Base-by-base conservation (phyloP, 2,797 vertebrate genomes). In the Leptodactylus fallax region DNA sequence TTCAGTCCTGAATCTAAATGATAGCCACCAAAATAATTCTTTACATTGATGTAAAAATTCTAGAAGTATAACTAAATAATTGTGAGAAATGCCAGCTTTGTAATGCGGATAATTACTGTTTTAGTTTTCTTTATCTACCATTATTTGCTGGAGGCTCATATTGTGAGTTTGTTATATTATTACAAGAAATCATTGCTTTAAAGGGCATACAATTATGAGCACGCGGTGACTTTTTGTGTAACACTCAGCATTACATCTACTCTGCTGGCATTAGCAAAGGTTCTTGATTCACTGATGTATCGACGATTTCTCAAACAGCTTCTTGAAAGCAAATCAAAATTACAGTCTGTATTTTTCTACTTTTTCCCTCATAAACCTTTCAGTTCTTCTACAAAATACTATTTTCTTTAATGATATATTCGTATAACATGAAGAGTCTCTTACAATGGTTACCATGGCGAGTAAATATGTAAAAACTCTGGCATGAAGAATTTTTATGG, bases 321-420 rank as follows among this genome's bases (percentile, higher is more conserved):
- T 67, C 53, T 87, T 83, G 36, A 87, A 87, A 87, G 79, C 69
- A 77, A 58, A 51, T 53, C 72, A 76, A 79, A 79, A 86, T 86
- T 47, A 79, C 25, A 69, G 63, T 72, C 45, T 82, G 14, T 55
- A 77, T 77, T 77, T 77, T 87, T 82, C 72, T 27, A 36, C 27
- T 27, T 6, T 61, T 61, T 79, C 10, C 8, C 0, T 23, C 45
- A 47, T 60, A 55, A 79, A 80, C 51, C 17, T 47, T 58, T 72
- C 23, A 56, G 16, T 80, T 79, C 71, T 71, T 81, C 7, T 14
- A 3, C 49, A 72, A 71, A 81, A 58, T 79, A 80, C 58, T 69
- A 53, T 80, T 85, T 86, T 87, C 21, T 16, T 55, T 6, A 77
- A 65, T 87, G 23, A 67, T 83, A 56, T 67, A 61, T 67, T 87